Base-by-base conservation (phyloP, 2,797 vertebrate species). In the Typhlichthys subterraneus region DNA sequence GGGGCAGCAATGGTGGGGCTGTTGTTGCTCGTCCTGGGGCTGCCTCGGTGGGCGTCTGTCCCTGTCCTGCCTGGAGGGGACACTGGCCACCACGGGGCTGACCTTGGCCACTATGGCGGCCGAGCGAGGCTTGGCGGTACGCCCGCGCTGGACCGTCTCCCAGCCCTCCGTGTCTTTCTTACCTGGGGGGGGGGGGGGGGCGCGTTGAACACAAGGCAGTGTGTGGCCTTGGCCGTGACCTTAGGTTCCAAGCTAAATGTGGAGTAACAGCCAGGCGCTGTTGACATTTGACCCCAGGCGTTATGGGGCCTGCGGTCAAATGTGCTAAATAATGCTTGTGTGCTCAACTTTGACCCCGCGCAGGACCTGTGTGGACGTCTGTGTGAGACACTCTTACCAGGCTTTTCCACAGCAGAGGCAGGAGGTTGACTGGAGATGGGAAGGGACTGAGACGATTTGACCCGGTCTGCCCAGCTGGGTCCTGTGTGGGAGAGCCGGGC, bases 71-170 rank as follows among this genome's bases (percentile, higher is more conserved):
- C 92, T 96, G 14, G 90, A 77, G 60, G 68, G 75, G 0, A 84
- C 80, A 0, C 85, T 68, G 58, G 89, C 91, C 68, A 91, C 73
- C 61, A 87, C 84, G 2, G 88, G 85, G 66, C 85, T 90, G 84
- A 91, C 72, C 85, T 95, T 98, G 53, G 93, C 77, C 38, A 90
- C 82, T 73, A 94, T 84, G 31, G 91, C 80, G 1, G 93, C 91
- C 55, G 95, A 96, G 53, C 96, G 94, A 45, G 98, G 94, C 53
- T 94, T 94, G 66, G 98, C 79, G 0, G 96, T 95, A 56, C 97
- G 94, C 23, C 98, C 98, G n/a, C 97, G 94, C 76, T 99, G 98
- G 67, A 99, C 98, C 0, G 96, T 99, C 73, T 99, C 95, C 98
- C 98, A 99, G 51, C 97, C 98, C 85, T 99, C 97, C 0, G 96